Percentiles rank a stretch among this genome's conserved stretches.
Evolutionary conservation across 2,797 vertebrate species (phyloP).

Genomic region (Oophaga sylvatica): DNA sequence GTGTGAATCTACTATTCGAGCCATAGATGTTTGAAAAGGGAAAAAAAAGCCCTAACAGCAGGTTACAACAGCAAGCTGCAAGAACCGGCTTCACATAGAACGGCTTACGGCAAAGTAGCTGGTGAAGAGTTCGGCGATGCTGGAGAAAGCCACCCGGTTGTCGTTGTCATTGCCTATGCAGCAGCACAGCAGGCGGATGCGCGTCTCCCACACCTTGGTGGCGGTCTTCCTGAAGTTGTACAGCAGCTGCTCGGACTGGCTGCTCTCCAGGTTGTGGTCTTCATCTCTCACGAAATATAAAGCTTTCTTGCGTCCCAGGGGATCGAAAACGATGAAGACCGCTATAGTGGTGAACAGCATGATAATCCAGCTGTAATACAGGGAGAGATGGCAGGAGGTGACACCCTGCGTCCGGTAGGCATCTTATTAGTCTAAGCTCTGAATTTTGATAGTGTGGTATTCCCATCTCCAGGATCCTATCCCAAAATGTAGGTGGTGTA

Average conservation of each 20-base stretch:
- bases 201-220: constrained; percentile 88
- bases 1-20: too few species aligned
- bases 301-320: constrained; percentile 79
- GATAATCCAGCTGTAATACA: constrained; percentile 87
- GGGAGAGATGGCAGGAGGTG: not conserved
- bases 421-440: not conserved
- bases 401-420: not conserved
- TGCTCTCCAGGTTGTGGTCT: constrained; percentile 81
- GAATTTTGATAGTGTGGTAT: too few species aligned
- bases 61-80: not conserved
- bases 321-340: constrained; percentile 90
- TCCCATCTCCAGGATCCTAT: too few species aligned
- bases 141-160: constrained; percentile 87
- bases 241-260: constrained; percentile 82
- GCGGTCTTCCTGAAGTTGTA: constrained; percentile 85
- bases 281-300: constrained; percentile 65
- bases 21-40: too few species aligned
- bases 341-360: constrained; percentile 83
- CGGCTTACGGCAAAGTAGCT: constrained; percentile 87
- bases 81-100: not conserved
- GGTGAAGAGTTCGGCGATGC: constrained; percentile 87
- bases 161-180: constrained; percentile 90
- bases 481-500: too few species aligned
- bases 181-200: constrained; percentile 89
- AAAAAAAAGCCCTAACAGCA: too few species aligned